Evolutionary conservation across 2,113 vertebrate genomes (phyloP), one percentile per base, ranked within the genome.

Genomic region (Coryphaenoides rupestris): DNA sequence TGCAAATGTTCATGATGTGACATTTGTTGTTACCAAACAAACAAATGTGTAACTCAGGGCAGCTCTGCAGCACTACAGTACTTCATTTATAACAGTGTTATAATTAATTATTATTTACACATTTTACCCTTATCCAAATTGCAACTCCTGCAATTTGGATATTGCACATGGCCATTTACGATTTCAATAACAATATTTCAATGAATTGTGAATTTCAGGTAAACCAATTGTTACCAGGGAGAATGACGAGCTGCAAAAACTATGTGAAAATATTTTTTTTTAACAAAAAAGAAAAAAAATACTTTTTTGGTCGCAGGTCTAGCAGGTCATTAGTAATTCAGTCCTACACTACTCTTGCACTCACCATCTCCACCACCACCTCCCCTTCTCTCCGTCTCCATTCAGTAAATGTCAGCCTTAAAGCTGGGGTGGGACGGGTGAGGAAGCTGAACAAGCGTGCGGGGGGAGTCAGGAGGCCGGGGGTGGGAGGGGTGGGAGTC

Each of bases 341-440:
- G 69, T 21, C 50, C 0, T 47, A 63, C 45, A 54, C 60, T 72
- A 54, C 60, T 72, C 66, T 19, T 13, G 59, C 55, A 56, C 58
- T 16, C 66, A 68, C 68, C 5, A 4, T 12, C 47, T 19, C 55
- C 19, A n/a, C 15, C n/a, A n/a, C 69, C 64, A 68, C 72, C 74
- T 71, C 62, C 7, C 53, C 21, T 22, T 12, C 28, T 55, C 17
- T 1, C 65, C 1, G 12, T 15, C 14, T 2, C 69, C 22, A 28
- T 6, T 3, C 71, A 14, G 47, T 46, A 77, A 75, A 83, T 81
- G 80, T 77, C 80, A 81, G 64, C 69, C 55, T 47, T 24, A 40
- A 68, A 17, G 60, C 59, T 73, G 23, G 3, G 0, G 45, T 74
- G 68, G 76, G 70, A 63, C 19, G 0, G 33, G 21, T 22, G n/a